Evolutionary conservation across 2,113 vertebrate species (phyloP), one percentile per base, ranked within the genome.

Genomic region (Platanista minor): DNA sequence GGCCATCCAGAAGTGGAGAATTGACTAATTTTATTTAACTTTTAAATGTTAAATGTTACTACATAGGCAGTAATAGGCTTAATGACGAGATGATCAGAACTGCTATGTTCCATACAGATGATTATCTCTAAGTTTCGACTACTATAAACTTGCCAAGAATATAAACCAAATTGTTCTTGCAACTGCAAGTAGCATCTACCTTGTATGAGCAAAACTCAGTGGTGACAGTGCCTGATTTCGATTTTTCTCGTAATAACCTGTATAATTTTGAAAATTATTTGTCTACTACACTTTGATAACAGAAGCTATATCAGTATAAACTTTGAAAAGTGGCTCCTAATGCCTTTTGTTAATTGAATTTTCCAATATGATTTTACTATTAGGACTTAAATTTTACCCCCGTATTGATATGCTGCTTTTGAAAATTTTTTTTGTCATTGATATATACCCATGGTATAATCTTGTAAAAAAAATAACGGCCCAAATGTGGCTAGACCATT

Each of bases 241-340:
- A 98, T 98, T 98, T 98, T 98, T 97, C 86, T 97, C 98, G 97
- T 97, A 97, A 98, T 97, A 91, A 41, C 23, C 46, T 94, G 80
- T 97, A 77, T 97, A 12, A 91, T 91, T 83, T 97, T 97, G 66
- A 97, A 95, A 90, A 90, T 71, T 31, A 91, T 77, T 94, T 98
- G 71, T 97, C 93, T 97, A 94, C 82, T 95, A 88, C 61, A 67
- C 14, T 80, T 94, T 94, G 54, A 46, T 41, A 77, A 88, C 6
- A 85, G 29, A 91, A 95, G 67, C 17, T 59, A 11, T 64, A 81
- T 81, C 33, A 92, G 17, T 90, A 90, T 27, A 59, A 77, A 87
- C 43, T 72, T 95, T 80, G 54, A 91, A 87, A 95, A 52, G 75
- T 52, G 39, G 8, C 94, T 98, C 91, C 87, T 97, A 95, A 92